phyloP scores from a whole-genome alignment of 2,888 invertebrate genomes.

The Periphyllus acericola region DNA sequence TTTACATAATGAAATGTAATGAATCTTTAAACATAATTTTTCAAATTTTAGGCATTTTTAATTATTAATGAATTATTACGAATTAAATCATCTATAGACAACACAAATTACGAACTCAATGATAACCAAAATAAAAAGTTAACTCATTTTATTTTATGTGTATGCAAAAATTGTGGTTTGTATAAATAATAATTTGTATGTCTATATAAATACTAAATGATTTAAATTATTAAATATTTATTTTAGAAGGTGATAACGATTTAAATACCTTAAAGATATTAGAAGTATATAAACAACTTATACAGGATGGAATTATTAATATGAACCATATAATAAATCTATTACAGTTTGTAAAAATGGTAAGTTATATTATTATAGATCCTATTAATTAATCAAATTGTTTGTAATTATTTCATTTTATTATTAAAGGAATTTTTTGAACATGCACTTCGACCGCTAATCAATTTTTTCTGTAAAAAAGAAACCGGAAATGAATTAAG shows the following conservation, averaged over 20 bases:
- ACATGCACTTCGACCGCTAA: conserved; percentile 65
- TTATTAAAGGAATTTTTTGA: conserved; percentile 19
- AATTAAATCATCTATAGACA: neutral
- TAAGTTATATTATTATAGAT: neutral
- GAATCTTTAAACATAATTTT: neutral
- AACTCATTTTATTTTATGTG: conserved; percentile 23
- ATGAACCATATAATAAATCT: conserved; percentile 39
- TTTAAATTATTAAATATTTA: neutral
- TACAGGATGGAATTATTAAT: conserved; percentile 36
- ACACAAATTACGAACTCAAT: conserved; percentile 5
- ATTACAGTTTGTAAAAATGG: conserved; percentile 50
- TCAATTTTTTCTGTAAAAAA: conserved; percentile 71
- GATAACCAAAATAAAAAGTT: conserved; percentile 7
- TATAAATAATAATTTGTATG: neutral
- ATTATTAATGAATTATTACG: conserved; percentile 30
- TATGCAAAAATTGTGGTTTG: conserved; percentile 39
- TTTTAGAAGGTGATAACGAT: conserved; percentile 40
- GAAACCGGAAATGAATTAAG: conserved; percentile 41
- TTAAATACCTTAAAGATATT: conserved; percentile 36
- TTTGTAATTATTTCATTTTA: neutral
- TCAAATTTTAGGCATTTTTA: conserved; percentile 40
- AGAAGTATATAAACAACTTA: conserved; percentile 33
- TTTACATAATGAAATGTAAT: neutral
- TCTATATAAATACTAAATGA: neutral
- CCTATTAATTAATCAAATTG: neutral